These are phyloP conservation scores for Ditylenchus dipsaci DNA, from an alignment of 1,140 invertebrate genomes.

Conservation along the genomic window DNA sequence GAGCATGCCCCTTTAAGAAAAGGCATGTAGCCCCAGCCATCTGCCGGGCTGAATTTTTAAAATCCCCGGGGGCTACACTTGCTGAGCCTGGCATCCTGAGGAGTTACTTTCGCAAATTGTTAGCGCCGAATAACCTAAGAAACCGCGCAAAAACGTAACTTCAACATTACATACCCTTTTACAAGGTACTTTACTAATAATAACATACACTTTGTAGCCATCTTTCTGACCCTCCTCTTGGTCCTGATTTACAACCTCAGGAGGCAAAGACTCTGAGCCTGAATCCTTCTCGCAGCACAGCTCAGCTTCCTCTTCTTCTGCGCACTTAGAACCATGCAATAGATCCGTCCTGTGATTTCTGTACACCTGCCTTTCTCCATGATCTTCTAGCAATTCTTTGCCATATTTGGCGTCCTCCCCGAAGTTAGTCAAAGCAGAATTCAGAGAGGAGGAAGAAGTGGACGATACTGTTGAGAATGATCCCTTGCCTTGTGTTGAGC, in stretches of 20 bases:
- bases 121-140: too few relatives aligned
- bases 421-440: slow-evolving; percentile 1
- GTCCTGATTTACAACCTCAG: background rate
- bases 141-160: too few relatives aligned
- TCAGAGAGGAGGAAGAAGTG: background rate
- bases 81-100: too few relatives aligned
- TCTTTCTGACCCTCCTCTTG: background rate
- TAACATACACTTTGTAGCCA: background rate
- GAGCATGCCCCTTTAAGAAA: too few relatives aligned
- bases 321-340: background rate
- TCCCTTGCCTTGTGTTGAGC: background rate
- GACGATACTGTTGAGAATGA: background rate
- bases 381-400: background rate
- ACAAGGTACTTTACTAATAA: too few relatives aligned
- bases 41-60: too few relatives aligned
- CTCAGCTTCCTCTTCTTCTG: background rate
- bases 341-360: too few relatives aligned
- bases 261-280: background rate
- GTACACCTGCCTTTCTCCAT: background rate
- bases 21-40: too few relatives aligned
- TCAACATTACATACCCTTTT: too few relatives aligned
- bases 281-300: slow-evolving; percentile 1
- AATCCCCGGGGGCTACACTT: too few relatives aligned
- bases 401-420: background rate
- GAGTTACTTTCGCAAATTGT: too few relatives aligned